Conservation (phyloP, 2,113 vertebrate genomes). For the Clarias macrocephalus region DNA sequence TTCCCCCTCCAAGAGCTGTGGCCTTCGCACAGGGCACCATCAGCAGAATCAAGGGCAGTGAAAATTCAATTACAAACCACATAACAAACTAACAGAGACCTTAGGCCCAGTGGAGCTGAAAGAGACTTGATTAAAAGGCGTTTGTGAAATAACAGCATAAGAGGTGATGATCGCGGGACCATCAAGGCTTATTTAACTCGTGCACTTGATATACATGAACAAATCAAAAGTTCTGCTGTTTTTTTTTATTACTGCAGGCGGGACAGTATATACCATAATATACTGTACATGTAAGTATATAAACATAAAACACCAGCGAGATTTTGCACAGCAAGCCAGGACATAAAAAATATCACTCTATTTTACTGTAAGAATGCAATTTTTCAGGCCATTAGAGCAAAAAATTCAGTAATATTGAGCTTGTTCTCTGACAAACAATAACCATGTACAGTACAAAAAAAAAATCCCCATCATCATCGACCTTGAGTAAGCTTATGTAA, state of each 20-base stretch:
- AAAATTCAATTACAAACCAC: conserved; percentile 37
- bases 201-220: neutral
- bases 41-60: conserved; percentile 31
- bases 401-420: neutral
- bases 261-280: neutral
- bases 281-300: no score
- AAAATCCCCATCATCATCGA: neutral
- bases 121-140: neutral
- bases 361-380: neutral
- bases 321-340: neutral
- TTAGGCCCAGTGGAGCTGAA: neutral
- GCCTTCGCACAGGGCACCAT: conserved; percentile 17
- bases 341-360: neutral
- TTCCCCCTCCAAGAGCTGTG: neutral
- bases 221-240: neutral
- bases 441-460: neutral
- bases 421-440: neutral
- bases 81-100: conserved; percentile 17
- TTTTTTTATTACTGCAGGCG: neutral
- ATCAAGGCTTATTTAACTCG: neutral
- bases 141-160: neutral
- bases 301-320: neutral
- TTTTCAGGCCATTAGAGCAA: neutral
- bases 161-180: neutral
- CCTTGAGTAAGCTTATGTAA: neutral